A percentile compares a stretch with the other conserved stretches of the same genome.
Conservation (phyloP, 2,797 vertebrate genomes). For the Crax fasciolata region DNA sequence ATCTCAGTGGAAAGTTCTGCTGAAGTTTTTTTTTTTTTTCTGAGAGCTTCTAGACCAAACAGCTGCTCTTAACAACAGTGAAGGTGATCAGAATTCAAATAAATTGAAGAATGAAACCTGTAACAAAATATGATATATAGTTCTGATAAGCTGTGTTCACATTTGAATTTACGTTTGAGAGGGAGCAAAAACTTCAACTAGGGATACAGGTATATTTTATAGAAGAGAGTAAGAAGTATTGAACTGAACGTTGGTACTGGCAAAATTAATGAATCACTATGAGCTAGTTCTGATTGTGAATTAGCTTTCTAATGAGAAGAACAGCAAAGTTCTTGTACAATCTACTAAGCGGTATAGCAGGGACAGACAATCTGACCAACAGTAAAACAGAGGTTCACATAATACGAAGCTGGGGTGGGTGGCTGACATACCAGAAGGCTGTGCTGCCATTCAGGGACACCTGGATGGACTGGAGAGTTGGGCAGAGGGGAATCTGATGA, state of each 20-base stretch:
- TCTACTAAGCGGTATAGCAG: background rate
- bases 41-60: background rate
- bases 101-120: background rate
- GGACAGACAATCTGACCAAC: background rate
- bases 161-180: background rate
- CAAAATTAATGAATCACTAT: background rate
- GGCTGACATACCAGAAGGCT: no score
- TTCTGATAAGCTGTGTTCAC: background rate
- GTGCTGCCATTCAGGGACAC: no score
- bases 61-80: background rate
- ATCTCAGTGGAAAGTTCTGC: background rate
- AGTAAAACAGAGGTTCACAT: background rate
- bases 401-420: no score
- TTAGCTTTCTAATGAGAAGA: accelerated
- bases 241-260: background rate
- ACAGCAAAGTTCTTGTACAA: background rate
- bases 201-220: background rate
- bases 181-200: background rate
- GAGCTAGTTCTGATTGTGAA: background rate
- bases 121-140: background rate
- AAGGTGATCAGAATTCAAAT: background rate
- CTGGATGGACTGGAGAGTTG: no score
- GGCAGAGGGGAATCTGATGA: no score
- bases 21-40: no score
- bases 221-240: background rate